Conservation (phyloP, 2,888 invertebrate genomes). For the Acrobasis suavella region DNA sequence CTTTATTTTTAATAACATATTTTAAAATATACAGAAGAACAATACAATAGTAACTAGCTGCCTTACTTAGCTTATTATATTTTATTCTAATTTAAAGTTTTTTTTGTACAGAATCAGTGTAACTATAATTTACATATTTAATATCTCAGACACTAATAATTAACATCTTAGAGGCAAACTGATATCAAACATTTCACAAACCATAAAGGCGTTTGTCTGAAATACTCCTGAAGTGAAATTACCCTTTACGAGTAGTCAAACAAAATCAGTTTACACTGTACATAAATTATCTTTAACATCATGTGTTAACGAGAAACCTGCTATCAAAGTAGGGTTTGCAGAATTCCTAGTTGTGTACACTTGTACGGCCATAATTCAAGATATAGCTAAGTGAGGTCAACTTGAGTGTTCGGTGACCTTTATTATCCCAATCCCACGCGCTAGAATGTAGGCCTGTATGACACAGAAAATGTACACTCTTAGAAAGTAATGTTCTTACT, state of each 20-base stretch:
- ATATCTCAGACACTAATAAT: no score
- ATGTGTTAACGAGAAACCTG: constrained; percentile 4
- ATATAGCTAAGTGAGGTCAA: constrained; percentile 16
- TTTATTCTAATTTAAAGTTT: no score
- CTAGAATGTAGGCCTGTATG: constrained; percentile 16
- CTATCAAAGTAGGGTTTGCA: constrained; percentile 2
- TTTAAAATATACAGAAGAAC: no score
- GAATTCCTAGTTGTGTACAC: constrained; percentile 14
- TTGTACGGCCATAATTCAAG: constrained; percentile 15
- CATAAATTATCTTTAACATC: constrained; percentile 6
- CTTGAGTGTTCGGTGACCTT: constrained; percentile 19
- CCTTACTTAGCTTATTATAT: no score
- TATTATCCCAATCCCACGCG: constrained; percentile 18
- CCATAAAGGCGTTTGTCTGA: not conserved
- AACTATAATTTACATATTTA: no score
- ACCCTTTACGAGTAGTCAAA: not conserved
- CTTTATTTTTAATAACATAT: no score
- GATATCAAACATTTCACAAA: no score
- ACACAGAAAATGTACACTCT: not conserved
- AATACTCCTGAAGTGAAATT: not conserved
- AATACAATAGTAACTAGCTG: no score
- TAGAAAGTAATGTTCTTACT: not conserved
- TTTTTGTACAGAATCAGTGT: no score
- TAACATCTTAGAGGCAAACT: no score
- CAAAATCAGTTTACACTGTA: not conserved